Conservation (phyloP, 2,797 vertebrate genomes). For the Sylvia borin region DNA sequence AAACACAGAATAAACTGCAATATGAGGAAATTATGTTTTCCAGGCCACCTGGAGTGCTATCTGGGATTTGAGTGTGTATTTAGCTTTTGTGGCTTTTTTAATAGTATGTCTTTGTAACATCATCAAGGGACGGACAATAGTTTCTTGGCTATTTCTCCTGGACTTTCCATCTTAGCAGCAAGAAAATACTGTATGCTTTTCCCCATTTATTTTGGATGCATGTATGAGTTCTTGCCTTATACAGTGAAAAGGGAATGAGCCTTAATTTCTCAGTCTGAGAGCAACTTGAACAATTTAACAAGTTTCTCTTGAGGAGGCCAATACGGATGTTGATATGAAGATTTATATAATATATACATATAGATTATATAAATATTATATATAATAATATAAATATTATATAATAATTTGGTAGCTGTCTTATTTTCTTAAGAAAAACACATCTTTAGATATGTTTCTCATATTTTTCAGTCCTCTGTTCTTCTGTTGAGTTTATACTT, state of each 20-base stretch:
- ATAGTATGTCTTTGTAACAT: background rate
- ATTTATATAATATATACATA: background rate
- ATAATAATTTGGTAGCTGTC: background rate
- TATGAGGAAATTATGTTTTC: background rate
- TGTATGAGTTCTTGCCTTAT: background rate
- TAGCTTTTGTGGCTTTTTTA: background rate
- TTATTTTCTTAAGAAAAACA: background rate
- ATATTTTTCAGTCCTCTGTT: background rate
- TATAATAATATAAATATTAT: too few relatives aligned
- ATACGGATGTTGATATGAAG: background rate
- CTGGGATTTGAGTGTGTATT: rapidly evolving
- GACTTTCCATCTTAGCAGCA: background rate
- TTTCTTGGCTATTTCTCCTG: background rate
- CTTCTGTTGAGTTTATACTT: background rate
- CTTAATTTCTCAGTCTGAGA: background rate
- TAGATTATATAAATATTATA: too few relatives aligned
- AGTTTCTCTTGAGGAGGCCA: background rate
- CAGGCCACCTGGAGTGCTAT: background rate
- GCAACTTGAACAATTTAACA: background rate
- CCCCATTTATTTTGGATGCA: background rate
- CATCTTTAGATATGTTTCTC: background rate
- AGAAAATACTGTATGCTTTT: background rate
- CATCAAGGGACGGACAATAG: background rate
- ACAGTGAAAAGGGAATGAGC: background rate
- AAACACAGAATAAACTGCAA: background rate